phyloP scores from a whole-genome alignment of 2,888 invertebrate genomes.

The Spicauda simplicius region DNA sequence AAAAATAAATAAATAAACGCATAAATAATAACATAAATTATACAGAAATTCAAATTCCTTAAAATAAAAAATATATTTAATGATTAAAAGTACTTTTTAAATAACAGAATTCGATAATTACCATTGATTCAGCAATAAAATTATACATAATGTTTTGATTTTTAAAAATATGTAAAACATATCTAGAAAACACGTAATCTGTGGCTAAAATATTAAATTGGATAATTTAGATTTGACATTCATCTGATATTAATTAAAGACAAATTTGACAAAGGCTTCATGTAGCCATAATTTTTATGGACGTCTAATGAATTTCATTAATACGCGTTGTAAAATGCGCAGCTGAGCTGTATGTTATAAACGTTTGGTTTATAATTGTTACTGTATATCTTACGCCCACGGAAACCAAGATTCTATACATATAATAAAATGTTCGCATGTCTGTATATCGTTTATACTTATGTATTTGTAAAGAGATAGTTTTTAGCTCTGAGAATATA shows the following conservation, averaged over 20 bases:
- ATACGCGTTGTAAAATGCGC: conserved; percentile 22
- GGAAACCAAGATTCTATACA: background rate
- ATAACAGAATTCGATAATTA: too few species aligned
- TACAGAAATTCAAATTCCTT: too few species aligned
- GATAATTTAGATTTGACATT: conserved; percentile 27
- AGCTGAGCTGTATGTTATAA: conserved; percentile 17
- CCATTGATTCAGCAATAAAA: too few species aligned
- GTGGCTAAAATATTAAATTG: conserved; percentile 17
- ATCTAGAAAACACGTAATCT: background rate
- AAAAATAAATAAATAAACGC: too few species aligned
- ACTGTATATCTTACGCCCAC: conserved; percentile 13
- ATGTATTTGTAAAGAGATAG: too few species aligned
- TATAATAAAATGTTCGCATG: too few species aligned
- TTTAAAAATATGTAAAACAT: background rate
- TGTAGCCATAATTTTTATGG: conserved; percentile 25
- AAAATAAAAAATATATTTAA: too few species aligned
- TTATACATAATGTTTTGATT: too few species aligned
- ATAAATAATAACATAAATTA: too few species aligned
- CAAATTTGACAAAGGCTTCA: conserved; percentile 30
- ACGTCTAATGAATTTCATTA: conserved; percentile 30
- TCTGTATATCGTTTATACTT: too few species aligned
- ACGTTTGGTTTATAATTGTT: conserved; percentile 7
- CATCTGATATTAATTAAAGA: conserved; percentile 30
- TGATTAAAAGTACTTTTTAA: too few species aligned
- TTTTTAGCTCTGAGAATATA: too few species aligned